Percentiles rank a stretch among this genome's conserved stretches.
Conservation (phyloP, 1,140 invertebrate species). For the Cydia strobilella region DNA sequence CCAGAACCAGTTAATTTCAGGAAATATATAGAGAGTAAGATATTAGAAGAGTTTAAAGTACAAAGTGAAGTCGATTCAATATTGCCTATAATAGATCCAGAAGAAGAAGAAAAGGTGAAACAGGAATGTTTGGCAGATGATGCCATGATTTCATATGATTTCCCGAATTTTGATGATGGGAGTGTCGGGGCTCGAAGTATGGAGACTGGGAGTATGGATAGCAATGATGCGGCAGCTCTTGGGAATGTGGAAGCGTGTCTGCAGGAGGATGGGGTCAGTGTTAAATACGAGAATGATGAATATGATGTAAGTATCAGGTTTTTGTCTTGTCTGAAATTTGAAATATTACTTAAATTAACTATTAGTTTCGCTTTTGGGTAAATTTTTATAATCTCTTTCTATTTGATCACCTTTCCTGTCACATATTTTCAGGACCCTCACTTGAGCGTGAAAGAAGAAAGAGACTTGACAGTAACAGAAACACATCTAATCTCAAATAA, state of each 20-base stretch:
- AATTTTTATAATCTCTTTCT: too few species aligned
- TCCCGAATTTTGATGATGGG: conserved; percentile 57
- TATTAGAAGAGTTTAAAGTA: conserved; percentile 37
- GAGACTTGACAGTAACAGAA: conserved; percentile 62
- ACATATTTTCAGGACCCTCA: conserved; percentile 45
- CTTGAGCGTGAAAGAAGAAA: conserved; percentile 59
- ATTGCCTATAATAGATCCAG: conserved; percentile 29
- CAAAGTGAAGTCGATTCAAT: conserved; percentile 28
- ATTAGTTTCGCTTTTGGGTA: too few species aligned
- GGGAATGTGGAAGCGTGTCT: conserved; percentile 68
- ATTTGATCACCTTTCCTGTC: too few species aligned
- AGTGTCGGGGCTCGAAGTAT: conserved; percentile 52
- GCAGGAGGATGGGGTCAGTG: conserved; percentile 54
- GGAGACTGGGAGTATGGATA: conserved; percentile 56
- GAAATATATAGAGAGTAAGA: conserved; percentile 30
- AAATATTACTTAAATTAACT: neutral
- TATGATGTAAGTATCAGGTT: conserved; percentile 45
- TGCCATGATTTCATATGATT: conserved; percentile 54
- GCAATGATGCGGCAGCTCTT: conserved; percentile 60
- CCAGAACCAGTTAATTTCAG: conserved; percentile 19
- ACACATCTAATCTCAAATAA: conserved; percentile 72
- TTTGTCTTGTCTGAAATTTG: too few species aligned
- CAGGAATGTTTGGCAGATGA: conserved; percentile 44
- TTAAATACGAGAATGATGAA: conserved; percentile 54
- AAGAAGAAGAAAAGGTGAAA: conserved; percentile 41